Evolutionary conservation across 2,797 vertebrate species (phyloP).

Genomic region (Coendou prehensilis): DNA sequence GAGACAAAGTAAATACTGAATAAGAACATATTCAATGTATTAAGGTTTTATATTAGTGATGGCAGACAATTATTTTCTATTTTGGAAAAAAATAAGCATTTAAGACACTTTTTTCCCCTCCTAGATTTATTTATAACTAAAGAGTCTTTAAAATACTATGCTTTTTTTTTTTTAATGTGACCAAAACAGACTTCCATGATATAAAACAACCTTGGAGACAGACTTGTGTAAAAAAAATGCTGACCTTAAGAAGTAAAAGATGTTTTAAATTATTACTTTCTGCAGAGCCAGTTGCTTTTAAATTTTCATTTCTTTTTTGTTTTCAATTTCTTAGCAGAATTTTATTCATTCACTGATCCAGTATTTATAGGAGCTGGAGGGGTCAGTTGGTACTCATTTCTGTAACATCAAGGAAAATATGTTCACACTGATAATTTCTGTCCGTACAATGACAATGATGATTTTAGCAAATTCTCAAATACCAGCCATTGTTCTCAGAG

Average conservation of each 20-base stretch:
- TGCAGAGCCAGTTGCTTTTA: not conserved
- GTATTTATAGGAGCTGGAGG: not conserved
- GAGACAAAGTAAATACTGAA: not conserved
- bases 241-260: constrained; percentile 21
- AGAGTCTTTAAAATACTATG: constrained; percentile 2
- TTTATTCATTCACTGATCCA: not conserved
- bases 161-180: not conserved
- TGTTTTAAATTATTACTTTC: constrained; percentile 50
- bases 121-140: not conserved
- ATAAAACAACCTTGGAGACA: constrained; percentile 20
- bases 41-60: constrained; percentile 32
- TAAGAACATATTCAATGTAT: not conserved
- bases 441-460: not conserved
- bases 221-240: constrained; percentile 57
- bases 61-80: not conserved
- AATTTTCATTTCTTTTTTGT: not conserved
- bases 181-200: not conserved
- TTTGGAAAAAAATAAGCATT: constrained; percentile 18
- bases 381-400: not conserved
- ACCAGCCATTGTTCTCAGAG: not conserved
- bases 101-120: not conserved
- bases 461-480: not conserved
- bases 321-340: not conserved
- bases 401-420: constrained; percentile 15
- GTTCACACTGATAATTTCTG: not conserved